Base-by-base conservation (phyloP, 2,797 vertebrate species). In the Characodon lateralis region DNA sequence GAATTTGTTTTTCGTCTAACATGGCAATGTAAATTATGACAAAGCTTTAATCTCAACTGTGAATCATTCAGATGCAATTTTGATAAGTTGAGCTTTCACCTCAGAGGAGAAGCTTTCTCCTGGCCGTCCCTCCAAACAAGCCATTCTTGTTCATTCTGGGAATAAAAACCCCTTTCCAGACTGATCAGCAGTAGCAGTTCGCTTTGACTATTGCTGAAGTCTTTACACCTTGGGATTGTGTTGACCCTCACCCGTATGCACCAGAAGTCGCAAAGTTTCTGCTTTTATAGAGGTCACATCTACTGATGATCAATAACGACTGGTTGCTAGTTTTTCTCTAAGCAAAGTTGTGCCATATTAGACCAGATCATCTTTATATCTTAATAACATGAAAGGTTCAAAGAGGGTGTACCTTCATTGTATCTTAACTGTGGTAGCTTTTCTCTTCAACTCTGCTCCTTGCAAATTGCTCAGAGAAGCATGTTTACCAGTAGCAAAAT, bases 401-500 rank as follows among this genome's bases (percentile, higher is more conserved):
- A 58, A 28, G 56, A 59, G 59, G 6, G 28, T 35, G 28, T 63
- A 18, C 28, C 35, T 63, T 31, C 13, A 13, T 50, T 50, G 48
- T 50, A 50, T 28, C 28, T 26, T 63, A 28, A 3, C 59, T 6
- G 31, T 35, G 20, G 2, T 24, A 31, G 16, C 18, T 63, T 65
- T 66, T 16, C 31, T 6, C 72, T 28, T 43, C 26, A 20, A 59
- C 53, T 73, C 41, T 41, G 14, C 72, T 48, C 9, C 56, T 59
- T 28, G 41, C 26, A 26, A 46, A 73, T 12, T 31, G n/a, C 48
- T 6, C 39, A 73, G 56, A 26, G 14, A 28, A 41, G 6, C 8
- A 24, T 71, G 28, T 78, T 61, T 68, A n/a, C 22, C 35, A n/a
- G 20, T 70, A 63, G 61, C 28, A 65, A 65, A 65, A 31, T 16